Base-by-base conservation (phyloP, 2,888 invertebrate genomes). In the Ichneumoninae sp. region DNA sequence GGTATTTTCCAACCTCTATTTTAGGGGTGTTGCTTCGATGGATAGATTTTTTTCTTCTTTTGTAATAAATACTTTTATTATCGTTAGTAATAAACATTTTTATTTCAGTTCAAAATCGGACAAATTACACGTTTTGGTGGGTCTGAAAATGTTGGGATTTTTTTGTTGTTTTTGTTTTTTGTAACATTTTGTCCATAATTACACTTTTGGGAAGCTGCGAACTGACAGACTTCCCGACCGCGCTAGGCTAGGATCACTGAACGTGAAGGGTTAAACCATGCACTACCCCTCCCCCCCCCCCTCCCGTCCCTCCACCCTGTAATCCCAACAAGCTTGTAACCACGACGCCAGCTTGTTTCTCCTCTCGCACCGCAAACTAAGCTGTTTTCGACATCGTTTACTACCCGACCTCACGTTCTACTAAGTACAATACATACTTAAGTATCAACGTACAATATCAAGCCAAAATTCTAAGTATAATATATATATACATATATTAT, bases 341-440 rank as follows among this genome's bases (percentile, higher is more conserved):
- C 75, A 70, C 79, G 66, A 75, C 16, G 60, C 30, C 8, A 44
- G 78, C 71, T 75, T 83, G 74, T 30, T 73, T 65, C 47, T 10
- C 65, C 74, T 70, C 74, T 70, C 78, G 52, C 77, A 36, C 60
- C 47, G 73, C 65, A 63, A 77, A 22, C 44, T 47, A 47, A 47
- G 77, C 73, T 68, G 83, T 77, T 73, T 78, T 68, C 73, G 68
- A 52, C 77, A 78, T 83, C 78, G 78, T 73, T 78, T 60, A 83
- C 66, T 52, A 74, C 77, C 68, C 73, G 66, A 68, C 73, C 83
- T 22, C 54, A 19, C 22, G 54, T 8, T 16, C 44, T 16, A 3
- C 16, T 47, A 16, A 47, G 44, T 47, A 16, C 16, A 47, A 47
- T 47, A 47, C 16, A 16, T 47, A 16, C 13, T 16, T 47, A 47